Evolutionary conservation across 2,113 vertebrate species (phyloP).

Genomic region (Sinocyclocheilus anophthalmus): DNA sequence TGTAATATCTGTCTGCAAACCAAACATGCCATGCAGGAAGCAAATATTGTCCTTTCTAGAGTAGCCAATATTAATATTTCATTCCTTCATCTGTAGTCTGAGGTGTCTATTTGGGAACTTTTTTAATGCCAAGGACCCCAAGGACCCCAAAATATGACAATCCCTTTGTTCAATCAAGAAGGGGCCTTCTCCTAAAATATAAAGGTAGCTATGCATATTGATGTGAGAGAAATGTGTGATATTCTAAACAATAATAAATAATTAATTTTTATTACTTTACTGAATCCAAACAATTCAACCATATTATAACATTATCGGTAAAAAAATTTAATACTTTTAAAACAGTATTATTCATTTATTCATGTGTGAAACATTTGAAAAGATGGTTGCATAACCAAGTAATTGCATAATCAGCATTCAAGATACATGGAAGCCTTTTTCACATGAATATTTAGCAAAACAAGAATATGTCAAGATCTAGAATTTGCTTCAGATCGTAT

Average conservation of each 20-base stretch:
- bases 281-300: not conserved
- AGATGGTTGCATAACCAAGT: not conserved
- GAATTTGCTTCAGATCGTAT: not conserved
- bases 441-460: not conserved
- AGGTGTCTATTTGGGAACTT: constrained; percentile 9
- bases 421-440: not conserved
- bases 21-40: not conserved
- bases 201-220: not conserved
- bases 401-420: not conserved
- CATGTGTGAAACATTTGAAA: not conserved
- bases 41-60: not conserved
- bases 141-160: not conserved
- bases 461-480: not conserved
- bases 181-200: not conserved
- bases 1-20: constrained; percentile 18
- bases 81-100: constrained; percentile 2
- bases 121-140: not conserved
- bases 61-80: not conserved
- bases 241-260: not conserved
- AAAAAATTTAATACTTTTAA: not conserved
- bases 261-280: not conserved
- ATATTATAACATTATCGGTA: not conserved
- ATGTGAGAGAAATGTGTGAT: not conserved
- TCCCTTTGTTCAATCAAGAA: not conserved
- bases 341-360: not conserved